A percentile compares a stretch with the other conserved stretches of the same genome.
Conservation (phyloP, 2,113 vertebrate genomes). For the Psilopogon haemacephalus region DNA sequence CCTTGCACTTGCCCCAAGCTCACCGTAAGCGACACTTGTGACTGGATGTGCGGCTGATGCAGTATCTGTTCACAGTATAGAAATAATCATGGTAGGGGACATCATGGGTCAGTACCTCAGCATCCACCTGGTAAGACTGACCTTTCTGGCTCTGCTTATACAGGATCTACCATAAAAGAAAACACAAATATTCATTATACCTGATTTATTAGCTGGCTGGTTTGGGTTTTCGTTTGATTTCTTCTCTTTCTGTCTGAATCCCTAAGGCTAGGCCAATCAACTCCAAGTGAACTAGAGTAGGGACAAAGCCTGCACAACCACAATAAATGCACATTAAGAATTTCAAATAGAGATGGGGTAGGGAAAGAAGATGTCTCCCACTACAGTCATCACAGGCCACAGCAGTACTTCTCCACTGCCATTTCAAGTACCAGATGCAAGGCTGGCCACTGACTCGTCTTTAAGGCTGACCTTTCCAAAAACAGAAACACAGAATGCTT, state of each 20-base stretch:
- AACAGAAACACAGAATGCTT: background rate
- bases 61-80: slow-evolving; percentile 91
- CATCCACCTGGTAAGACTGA: slow-evolving; percentile 86
- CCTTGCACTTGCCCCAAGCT: background rate
- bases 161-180: slow-evolving; percentile 76
- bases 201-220: no score
- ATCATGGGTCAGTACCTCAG: slow-evolving; percentile 91
- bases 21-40: slow-evolving; percentile 91
- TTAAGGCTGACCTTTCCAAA: background rate
- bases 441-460: background rate
- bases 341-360: background rate
- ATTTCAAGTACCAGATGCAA: background rate
- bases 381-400: background rate
- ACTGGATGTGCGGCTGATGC: slow-evolving; percentile 84
- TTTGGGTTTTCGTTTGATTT: background rate
- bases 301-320: background rate
- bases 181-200: background rate
- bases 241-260: background rate
- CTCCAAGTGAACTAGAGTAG: background rate
- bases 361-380: background rate
- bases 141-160: slow-evolving; percentile 90
- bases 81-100: slow-evolving; percentile 98
- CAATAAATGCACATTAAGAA: background rate
- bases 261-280: background rate
- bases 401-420: background rate